Evolutionary conservation across 2,113 vertebrate species (phyloP), one percentile per base, ranked within the genome.

Genomic region (Aphelocoma coerulescens): DNA sequence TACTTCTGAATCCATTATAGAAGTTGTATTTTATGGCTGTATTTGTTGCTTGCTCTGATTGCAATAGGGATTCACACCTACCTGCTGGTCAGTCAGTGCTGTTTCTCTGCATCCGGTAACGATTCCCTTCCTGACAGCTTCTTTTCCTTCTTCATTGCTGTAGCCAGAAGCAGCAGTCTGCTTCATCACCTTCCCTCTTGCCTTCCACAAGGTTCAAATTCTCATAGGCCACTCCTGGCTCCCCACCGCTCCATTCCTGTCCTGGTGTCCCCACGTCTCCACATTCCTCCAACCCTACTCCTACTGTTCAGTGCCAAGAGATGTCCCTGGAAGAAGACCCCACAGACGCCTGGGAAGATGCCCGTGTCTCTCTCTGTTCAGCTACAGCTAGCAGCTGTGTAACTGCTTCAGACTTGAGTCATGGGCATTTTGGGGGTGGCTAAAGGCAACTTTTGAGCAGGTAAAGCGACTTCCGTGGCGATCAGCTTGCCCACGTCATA

Each of bases 71-170:
- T 85, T 71, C 48, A 59, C 1, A 3, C 35, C 52, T 85, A 78
- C 44, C 52, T 81, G 59, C 26, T 80, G 14, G 35, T 37, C 51
- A 77, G 21, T 24, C 41, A 26, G 28, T 58, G 46, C 62, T 57
- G 21, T 44, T 80, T 68, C 33, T 61, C 8, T 0, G 0, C 39
- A 39, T 51, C 6, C 2, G 7, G 33, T 22, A 69, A 43, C 0
- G 0, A 80, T 48, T 90, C 54, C 28, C 24, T 48, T 49, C 62
- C 49, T 57, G 41, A 57, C 0, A 5, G 59, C 55, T 16, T 73
- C 28, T 86, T 86, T 71, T 41, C n/a, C 24, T 65, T 65, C 54
- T 69, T 55, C 73, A 48, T 1, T 33, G n/a, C 18, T 39, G 43
- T 24, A 80, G 6, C 33, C 52, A 78, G 51, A 81, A 78, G 55